Percentiles rank a stretch among this genome's conserved stretches.
Evolutionary conservation across 2,113 vertebrate species (phyloP).

Genomic region (Dicrurus megarhynchus): DNA sequence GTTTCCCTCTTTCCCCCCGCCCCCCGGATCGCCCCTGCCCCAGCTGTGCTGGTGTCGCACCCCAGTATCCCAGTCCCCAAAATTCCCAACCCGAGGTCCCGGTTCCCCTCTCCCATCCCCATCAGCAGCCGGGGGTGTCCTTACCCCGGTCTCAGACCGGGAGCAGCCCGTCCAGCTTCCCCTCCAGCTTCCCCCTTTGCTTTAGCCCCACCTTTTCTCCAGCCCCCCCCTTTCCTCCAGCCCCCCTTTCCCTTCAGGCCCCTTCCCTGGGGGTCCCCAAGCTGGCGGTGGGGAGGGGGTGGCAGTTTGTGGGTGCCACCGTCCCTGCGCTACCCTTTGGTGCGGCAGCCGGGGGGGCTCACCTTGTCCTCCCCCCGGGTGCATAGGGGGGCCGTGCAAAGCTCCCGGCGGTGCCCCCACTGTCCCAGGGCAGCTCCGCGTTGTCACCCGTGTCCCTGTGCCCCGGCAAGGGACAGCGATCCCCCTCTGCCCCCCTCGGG

Average conservation of each 20-base stretch:
- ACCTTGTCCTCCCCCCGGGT: background rate
- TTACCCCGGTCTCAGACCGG: no score
- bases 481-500: background rate
- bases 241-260: no score
- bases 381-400: background rate
- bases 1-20: no score
- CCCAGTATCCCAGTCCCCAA: no score
- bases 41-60: no score
- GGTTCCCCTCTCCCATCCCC: no score
- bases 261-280: background rate
- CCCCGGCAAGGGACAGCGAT: background rate
- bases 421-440: background rate
- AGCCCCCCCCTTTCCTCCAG: background rate
- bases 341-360: background rate
- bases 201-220: background rate
- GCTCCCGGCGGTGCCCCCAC: fast-evolving
- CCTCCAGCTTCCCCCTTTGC: background rate
- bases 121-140: no score
- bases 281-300: background rate
- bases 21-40: no score
- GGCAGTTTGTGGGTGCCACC: background rate
- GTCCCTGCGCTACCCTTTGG: background rate
- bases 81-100: no score
- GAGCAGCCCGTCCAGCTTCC: no score
- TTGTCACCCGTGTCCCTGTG: background rate